Percentiles rank a stretch among this genome's conserved stretches.
phyloP scores from a whole-genome alignment of 2,797 vertebrate species.

The Sebastes vulpes region DNA sequence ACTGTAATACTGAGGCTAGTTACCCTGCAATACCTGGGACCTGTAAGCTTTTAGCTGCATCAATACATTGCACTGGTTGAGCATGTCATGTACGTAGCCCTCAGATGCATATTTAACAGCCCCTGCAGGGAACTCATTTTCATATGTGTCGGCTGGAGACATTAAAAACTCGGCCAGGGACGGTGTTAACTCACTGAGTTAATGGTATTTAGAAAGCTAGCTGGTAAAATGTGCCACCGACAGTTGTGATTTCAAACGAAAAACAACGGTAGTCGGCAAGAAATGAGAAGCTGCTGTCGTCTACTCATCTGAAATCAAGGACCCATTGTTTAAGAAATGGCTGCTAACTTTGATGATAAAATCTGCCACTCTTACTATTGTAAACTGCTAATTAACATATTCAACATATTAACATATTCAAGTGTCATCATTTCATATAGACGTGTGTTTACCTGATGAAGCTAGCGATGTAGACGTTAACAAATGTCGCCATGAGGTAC shows the following conservation, averaged over 20 bases:
- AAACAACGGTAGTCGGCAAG: background rate
- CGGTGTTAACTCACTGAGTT: background rate
- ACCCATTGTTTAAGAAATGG: background rate
- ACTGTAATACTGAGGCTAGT: too few relatives aligned
- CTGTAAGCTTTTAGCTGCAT: background rate
- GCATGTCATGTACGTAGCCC: background rate
- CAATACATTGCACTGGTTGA: background rate
- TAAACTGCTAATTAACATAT: background rate
- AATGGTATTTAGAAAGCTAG: background rate
- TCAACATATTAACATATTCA: background rate
- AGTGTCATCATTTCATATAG: background rate
- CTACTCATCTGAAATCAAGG: background rate
- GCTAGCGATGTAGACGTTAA: constrained; percentile 98
- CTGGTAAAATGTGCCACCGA: background rate
- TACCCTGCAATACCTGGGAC: background rate
- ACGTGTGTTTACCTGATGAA: constrained; percentile 92
- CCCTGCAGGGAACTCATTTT: background rate
- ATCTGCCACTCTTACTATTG: background rate
- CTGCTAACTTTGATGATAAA: background rate
- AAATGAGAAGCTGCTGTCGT: background rate
- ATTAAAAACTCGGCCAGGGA: background rate
- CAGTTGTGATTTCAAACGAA: background rate
- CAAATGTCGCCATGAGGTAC: constrained; percentile 99
- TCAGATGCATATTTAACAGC: background rate
- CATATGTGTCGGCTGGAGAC: background rate